Evolutionary conservation across 2,113 vertebrate genomes (phyloP), one percentile per base, ranked within the genome.

Genomic region (Apodemus speciosus): DNA sequence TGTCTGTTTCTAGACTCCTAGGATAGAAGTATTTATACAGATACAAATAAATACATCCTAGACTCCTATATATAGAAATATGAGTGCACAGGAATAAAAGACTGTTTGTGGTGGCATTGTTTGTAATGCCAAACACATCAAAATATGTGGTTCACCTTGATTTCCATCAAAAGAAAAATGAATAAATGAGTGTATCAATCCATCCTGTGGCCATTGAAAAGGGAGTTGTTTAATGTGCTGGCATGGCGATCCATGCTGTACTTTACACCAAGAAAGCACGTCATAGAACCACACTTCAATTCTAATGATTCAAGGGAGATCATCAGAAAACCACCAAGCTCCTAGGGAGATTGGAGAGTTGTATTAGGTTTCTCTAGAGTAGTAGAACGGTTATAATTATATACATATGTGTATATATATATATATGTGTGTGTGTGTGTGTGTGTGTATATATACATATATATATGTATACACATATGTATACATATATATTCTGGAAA

Each of bases 1-100:
- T 58, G 27, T 6, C 27, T 23, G 60, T 38, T 86, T 91, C n/a
- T 89, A 86, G 77, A 93, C 69, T 75, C 68, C 40, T 23, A 13
- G 14, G 60, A 83, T 10, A 62, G 23, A 83, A 30, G 25, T 43
- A 62, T 43, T 43, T 43, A 60, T 40, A 16, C 23, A 81, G 25
- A 60, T 27, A 43, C 3, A 83, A 43, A 62, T 43, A 83, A 43
- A 20, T 43, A 43, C 16, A 83, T 5, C 13, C 25, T 62, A 60
- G 38, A 43, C 25, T 66, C 2, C 30, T 7, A 1, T 8, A 43
- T 49, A 7, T 21, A 76, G 85, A 96, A 76, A 80, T 90, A 66
- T 46, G 75, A 66, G 77, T 90, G 85, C 51, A 20, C 56, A 64
- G 83, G 58, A 83, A 80, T 90, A 95, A 92, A 94, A 91, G 92